Evolutionary conservation across 2,888 invertebrate genomes (phyloP).

Genomic region (Axea sp.): DNA sequence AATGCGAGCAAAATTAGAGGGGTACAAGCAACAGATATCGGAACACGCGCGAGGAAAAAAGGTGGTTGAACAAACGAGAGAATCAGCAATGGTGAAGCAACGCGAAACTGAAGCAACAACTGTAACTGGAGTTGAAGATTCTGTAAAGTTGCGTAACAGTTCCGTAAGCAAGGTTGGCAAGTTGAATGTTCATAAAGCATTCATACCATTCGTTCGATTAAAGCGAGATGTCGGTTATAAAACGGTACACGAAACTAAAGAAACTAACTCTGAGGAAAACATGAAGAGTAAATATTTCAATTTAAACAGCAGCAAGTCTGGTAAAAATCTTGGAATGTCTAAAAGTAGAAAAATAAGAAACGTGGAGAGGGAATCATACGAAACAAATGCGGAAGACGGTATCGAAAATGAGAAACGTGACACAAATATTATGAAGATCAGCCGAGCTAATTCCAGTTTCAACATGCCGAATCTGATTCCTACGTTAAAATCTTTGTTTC

Average conservation of each 20-base stretch:
- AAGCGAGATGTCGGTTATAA: constrained; percentile 58
- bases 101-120: constrained; percentile 64
- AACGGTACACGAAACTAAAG: no score
- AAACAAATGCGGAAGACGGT: no score
- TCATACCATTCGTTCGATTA: neutral
- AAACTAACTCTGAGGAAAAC: constrained; percentile 33
- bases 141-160: neutral
- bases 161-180: constrained; percentile 61
- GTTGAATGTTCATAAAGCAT: constrained; percentile 16
- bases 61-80: constrained; percentile 1
- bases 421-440: no score
- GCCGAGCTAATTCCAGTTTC: no score
- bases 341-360: no score
- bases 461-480: no score
- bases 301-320: no score
- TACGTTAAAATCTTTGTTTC: no score
- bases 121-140: constrained; percentile 65
- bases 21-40: constrained; percentile 66
- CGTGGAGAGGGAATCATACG: no score
- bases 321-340: no score
- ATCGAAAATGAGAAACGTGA: no score
- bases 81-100: no score
- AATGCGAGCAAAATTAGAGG: constrained; percentile 65
- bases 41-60: constrained; percentile 62
- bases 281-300: neutral